Percentiles rank a stretch among this genome's conserved stretches.
These are phyloP conservation scores for Halcyon smyrnensis DNA, from an alignment of 2,797 vertebrate species.

Conservation along the genomic window DNA sequence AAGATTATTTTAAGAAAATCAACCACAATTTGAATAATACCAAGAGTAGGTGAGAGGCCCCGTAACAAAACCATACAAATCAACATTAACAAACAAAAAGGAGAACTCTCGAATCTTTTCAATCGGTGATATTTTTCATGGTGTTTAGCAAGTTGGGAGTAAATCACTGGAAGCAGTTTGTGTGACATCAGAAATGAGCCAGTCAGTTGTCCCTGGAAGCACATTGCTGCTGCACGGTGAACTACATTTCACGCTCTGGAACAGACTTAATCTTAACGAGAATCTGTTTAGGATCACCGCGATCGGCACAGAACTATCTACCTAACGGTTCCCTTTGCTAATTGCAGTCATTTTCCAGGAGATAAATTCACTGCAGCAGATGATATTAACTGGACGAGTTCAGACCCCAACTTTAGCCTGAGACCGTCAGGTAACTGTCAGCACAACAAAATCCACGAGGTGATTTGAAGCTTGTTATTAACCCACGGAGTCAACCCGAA, in stretches of 20 bases:
- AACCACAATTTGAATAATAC: neutral
- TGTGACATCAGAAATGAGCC: neutral
- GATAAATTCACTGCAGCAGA: neutral
- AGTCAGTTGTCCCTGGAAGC: neutral
- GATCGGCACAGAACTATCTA: neutral
- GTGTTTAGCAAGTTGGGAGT: neutral
- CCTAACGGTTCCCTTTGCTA: neutral
- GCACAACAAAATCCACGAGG: neutral
- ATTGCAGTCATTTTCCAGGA: neutral
- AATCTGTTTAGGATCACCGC: neutral
- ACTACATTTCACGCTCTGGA: neutral
- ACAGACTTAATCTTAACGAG: neutral
- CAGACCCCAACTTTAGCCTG: neutral
- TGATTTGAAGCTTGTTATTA: neutral
- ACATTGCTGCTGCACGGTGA: neutral
- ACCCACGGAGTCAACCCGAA: neutral
- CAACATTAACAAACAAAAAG: neutral
- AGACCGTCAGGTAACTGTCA: neutral
- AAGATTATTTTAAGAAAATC: neutral
- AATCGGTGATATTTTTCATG: neutral
- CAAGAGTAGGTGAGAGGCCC: neutral
- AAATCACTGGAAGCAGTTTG: neutral
- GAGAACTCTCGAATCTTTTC: neutral
- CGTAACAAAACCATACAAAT: neutral
- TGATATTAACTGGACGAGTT: neutral